These are phyloP conservation scores for Hirtodrosophila trivittata DNA, from an alignment of 2,888 invertebrate genomes.

Conservation along the genomic window DNA sequence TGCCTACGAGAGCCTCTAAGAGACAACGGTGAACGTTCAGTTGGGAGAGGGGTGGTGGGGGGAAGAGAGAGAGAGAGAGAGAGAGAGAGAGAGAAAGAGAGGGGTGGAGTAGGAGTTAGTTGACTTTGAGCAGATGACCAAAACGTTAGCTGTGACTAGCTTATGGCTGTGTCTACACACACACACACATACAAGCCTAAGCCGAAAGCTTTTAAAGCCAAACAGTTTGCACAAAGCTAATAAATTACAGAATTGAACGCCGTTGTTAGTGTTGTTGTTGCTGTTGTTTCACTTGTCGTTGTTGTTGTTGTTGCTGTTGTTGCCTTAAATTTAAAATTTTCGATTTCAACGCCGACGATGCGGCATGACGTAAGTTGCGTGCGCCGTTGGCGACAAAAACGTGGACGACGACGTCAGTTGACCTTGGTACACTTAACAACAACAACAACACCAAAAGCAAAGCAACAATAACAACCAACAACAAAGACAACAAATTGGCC, in stretches of 20 bases:
- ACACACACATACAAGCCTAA: background rate
- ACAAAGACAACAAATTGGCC: slow-evolving; percentile 1
- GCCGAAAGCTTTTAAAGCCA: slow-evolving; percentile 9
- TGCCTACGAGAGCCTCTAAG: too few species aligned
- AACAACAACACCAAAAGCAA: slow-evolving; percentile 10
- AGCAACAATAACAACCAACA: background rate
- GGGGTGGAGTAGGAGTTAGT: too few species aligned
- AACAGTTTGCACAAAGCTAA: slow-evolving; percentile 59
- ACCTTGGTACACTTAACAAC: slow-evolving; percentile 51
- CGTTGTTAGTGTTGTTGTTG: slow-evolving; percentile 25
- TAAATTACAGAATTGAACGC: slow-evolving; percentile 59
- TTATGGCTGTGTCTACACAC: too few species aligned
- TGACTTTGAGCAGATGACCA: background rate
- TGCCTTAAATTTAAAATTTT: slow-evolving; percentile 50
- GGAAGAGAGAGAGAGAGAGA: background rate
- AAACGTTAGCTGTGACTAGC: background rate
- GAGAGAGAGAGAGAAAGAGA: too few species aligned
- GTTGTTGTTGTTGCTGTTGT: slow-evolving; percentile 9
- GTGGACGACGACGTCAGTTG: slow-evolving; percentile 51
- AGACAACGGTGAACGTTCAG: too few species aligned
- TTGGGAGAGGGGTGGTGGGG: background rate
- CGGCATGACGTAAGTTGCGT: slow-evolving; percentile 66
- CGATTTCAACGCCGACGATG: slow-evolving; percentile 43
- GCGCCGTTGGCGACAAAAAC: slow-evolving; percentile 48
- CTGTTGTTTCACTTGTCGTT: slow-evolving; percentile 16